Conservation (phyloP, 1,140 invertebrate genomes). For the Pogonus chalceus region DNA sequence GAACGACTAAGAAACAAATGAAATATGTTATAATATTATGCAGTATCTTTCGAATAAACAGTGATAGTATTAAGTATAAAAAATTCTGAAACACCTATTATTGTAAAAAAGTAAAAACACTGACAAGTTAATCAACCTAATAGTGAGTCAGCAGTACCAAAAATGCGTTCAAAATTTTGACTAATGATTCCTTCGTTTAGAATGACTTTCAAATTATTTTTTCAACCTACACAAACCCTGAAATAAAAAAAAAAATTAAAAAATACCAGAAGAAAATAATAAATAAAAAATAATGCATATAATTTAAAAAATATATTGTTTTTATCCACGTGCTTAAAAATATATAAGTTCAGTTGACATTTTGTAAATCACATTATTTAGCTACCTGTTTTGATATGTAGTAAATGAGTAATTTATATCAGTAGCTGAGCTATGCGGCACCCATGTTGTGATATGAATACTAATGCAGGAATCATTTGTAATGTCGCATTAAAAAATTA, state of each 20-base stretch:
- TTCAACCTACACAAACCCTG: background rate
- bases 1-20: too few relatives aligned
- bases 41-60: too few relatives aligned
- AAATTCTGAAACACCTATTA: too few relatives aligned
- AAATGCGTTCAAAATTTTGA: conserved; percentile 24
- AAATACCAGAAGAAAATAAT: background rate
- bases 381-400: background rate
- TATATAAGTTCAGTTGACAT: background rate
- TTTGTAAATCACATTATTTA: background rate
- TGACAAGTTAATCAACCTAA: conserved; percentile 31
- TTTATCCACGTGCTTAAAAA: background rate
- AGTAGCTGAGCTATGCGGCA: background rate
- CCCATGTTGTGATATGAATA: background rate
- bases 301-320: background rate
- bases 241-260: background rate
- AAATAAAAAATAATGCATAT: background rate
- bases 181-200: conserved; percentile 23
- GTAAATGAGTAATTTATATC: background rate
- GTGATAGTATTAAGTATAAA: too few relatives aligned
- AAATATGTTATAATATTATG: too few relatives aligned
- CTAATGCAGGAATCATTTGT: background rate
- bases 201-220: conserved; percentile 21
- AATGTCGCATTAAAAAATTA: background rate
- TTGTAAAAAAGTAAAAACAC: conserved; percentile 26
- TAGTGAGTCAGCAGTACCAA: conserved; percentile 27